phyloP scores from a whole-genome alignment of 2,888 invertebrate species.

The Subacronicta megacephala region DNA sequence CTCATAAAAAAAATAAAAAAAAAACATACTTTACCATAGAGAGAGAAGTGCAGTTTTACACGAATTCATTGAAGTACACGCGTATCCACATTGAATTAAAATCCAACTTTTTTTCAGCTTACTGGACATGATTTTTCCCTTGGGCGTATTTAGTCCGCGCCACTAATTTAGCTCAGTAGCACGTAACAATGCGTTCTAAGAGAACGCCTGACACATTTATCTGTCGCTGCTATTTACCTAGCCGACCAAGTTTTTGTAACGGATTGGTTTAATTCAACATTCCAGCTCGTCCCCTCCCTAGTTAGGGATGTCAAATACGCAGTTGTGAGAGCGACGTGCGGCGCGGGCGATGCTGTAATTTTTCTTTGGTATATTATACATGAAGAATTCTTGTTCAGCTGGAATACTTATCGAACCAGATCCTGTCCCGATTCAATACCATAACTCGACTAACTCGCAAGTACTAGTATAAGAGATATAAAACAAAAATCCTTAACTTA shows the following conservation, averaged over 20 bases:
- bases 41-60: neutral
- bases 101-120: neutral
- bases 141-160: constrained; percentile 17
- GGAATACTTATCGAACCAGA: neutral
- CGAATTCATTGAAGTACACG: neutral
- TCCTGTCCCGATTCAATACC: neutral
- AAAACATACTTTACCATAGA: no score
- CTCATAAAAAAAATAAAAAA: no score
- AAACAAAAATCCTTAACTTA: no score
- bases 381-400: constrained; percentile 9
- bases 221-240: constrained; percentile 59
- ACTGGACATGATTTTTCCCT: constrained; percentile 2
- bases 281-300: constrained; percentile 45
- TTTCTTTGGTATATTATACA: constrained; percentile 6
- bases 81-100: neutral
- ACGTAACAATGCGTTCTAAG: constrained; percentile 48
- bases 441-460: no score
- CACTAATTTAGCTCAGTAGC: constrained; percentile 41
- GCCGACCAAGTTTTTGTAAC: constrained; percentile 67
- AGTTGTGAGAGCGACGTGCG: neutral
- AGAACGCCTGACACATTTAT: constrained; percentile 58
- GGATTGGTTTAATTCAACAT: constrained; percentile 69
- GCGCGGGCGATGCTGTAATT: constrained; percentile 18
- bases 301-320: constrained; percentile 50
- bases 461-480: no score